Percentiles rank a stretch among this genome's conserved stretches.
These are phyloP conservation scores for Acleris holmiana DNA, from an alignment of 2,888 invertebrate genomes.

Conservation along the genomic window DNA sequence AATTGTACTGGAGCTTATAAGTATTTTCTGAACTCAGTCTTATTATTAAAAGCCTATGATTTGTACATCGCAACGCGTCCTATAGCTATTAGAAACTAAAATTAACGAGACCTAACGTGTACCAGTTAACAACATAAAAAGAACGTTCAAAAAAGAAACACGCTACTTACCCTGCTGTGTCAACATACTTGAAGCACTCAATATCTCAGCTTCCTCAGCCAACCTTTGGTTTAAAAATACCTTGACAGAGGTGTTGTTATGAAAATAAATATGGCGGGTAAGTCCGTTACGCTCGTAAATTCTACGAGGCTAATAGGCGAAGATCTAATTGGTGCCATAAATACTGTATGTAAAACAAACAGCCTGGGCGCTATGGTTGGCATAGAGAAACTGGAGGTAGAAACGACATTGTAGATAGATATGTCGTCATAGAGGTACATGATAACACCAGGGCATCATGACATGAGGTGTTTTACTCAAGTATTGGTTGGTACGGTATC, in stretches of 20 bases:
- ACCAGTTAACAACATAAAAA: too few relatives aligned
- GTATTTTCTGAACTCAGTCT: too few relatives aligned
- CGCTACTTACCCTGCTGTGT: neutral
- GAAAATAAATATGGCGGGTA: conserved; percentile 25
- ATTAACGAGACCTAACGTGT: too few relatives aligned
- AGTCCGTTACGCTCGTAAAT: conserved; percentile 35
- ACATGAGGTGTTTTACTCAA: too few relatives aligned
- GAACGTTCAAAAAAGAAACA: too few relatives aligned
- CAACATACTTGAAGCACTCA: conserved; percentile 10
- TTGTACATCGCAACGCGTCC: too few relatives aligned
- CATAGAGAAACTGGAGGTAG: neutral
- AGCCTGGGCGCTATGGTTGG: conserved; percentile 25
- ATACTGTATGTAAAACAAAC: conserved; percentile 41
- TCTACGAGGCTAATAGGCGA: conserved; percentile 37
- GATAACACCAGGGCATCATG: too few relatives aligned
- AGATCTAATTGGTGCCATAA: conserved; percentile 40
- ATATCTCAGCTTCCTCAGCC: neutral
- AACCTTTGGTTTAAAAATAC: conserved; percentile 29
- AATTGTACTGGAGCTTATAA: too few relatives aligned
- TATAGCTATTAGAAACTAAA: too few relatives aligned
- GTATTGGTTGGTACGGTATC: too few relatives aligned
- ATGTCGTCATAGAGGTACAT: too few relatives aligned
- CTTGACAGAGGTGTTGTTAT: conserved; percentile 22
- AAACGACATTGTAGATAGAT: conserved; percentile 5
- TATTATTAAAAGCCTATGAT: too few relatives aligned